Base-by-base conservation (phyloP, 1,140 invertebrate species). In the Ips typographus region DNA sequence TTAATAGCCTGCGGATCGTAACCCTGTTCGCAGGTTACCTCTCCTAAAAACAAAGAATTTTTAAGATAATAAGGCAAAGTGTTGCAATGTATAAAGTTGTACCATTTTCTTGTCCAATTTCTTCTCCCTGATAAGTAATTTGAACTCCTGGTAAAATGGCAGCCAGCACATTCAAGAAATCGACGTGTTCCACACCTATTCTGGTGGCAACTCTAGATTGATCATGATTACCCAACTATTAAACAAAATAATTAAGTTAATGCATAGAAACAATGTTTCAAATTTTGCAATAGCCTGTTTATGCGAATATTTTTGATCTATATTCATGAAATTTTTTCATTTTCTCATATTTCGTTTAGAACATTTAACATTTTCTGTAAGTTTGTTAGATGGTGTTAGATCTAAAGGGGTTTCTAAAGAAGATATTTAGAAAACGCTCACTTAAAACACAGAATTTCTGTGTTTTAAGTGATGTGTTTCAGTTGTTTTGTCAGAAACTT, bases 41-140 rank as follows among this genome's bases (percentile, higher is more conserved):
- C 80, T 0, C 84, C 82, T 70, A 57, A 56, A 62, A 59, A 47
- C 22, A 77, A 90, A 82, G 40, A 80, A 71, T 86, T 91, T 69
- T 47, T 39, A 1, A 1, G 8, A 49, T 44, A 47, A 61, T 61
- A 43, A 47, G 36, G 47, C 4, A 47, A 61, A 59, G 41, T 59
- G 37, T 61, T 6, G 4, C n/a, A 61, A 61, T 47, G 3, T 40
- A 40, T 7, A 38, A 61, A 61, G 0, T 38, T 69, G 22, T 79
- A 0, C 84, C 82, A 77, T 91, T 83, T 53, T 81, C 73, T 85
- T 91, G 89, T 0, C 87, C 90, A 39, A 92, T 86, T 76, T 92
- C 90, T 77, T 92, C 90, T 7, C 90, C 92, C 80, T 92, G 89
- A 79, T 93, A 94, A 61, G 88, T 85, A 1, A 93, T 84, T 2